Evolutionary conservation across 2,888 invertebrate genomes (phyloP).

Genomic region (Furcula furcula): DNA sequence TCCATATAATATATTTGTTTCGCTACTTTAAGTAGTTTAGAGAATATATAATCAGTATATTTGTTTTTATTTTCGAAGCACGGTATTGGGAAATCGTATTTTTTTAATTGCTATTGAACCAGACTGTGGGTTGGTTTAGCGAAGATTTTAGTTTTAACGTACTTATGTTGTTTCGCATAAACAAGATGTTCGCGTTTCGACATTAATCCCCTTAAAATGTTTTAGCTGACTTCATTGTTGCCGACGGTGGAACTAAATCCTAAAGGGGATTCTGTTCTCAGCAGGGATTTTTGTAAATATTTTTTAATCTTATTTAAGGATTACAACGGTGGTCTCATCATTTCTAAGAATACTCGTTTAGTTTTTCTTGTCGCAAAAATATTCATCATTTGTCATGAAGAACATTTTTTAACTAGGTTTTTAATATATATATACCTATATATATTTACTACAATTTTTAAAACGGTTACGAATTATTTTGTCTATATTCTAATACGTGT

Average conservation of each 20-base stretch:
- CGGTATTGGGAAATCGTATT: too few relatives aligned
- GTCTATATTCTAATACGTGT: not conserved
- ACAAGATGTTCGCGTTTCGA: conserved; percentile 36
- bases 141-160: conserved; percentile 27
- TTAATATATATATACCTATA: too few relatives aligned
- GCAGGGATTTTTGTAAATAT: conserved; percentile 22
- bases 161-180: conserved; percentile 31
- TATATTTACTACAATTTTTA: too few relatives aligned
- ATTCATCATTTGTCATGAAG: too few relatives aligned
- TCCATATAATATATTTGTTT: too few relatives aligned
- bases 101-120: too few relatives aligned
- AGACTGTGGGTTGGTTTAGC: conserved; percentile 6
- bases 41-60: too few relatives aligned
- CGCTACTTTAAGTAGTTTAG: too few relatives aligned
- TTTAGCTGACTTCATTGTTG: conserved; percentile 43
- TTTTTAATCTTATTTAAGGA: conserved; percentile 45
- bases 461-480: not conserved
- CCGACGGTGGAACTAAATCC: conserved; percentile 25
- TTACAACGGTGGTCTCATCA: conserved; percentile 30
- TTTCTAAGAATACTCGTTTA: conserved; percentile 17
- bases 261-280: conserved; percentile 26
- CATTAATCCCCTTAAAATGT: conserved; percentile 58
- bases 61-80: too few relatives aligned
- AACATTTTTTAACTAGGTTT: too few relatives aligned
- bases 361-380: conserved; percentile 4